These are phyloP conservation scores for Tympanuchus pallidicinctus DNA, from an alignment of 2,113 vertebrate species.

Conservation along the genomic window DNA sequence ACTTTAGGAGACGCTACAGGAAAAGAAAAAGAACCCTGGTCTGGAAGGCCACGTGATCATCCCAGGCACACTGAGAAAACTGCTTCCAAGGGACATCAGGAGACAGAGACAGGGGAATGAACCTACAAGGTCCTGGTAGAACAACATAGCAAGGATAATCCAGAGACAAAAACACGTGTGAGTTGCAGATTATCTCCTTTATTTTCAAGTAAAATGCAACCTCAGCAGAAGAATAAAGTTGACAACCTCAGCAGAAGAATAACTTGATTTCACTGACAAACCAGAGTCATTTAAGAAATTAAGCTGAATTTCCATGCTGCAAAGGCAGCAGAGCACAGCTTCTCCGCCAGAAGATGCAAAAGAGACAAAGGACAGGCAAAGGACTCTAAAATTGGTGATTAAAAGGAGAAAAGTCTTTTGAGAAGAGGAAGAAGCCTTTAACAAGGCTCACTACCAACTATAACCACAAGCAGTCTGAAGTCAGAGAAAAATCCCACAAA, in stretches of 20 bases:
- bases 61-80: neutral
- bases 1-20: constrained; percentile 86
- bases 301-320: neutral
- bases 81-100: neutral
- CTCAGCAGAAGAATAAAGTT: neutral
- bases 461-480: neutral
- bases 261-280: neutral
- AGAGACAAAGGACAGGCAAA: neutral
- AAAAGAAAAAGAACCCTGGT: neutral
- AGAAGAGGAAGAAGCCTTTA: neutral
- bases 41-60: neutral
- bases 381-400: neutral
- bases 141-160: neutral
- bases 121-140: neutral
- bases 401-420: neutral
- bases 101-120: neutral
- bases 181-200: neutral
- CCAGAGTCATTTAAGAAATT: neutral
- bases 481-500: neutral
- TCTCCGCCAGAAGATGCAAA: neutral
- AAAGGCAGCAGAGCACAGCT: neutral
- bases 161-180: neutral
- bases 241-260: neutral
- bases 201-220: neutral
- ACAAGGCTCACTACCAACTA: neutral